A percentile compares a stretch with the other conserved stretches of the same genome.
Evolutionary conservation across 35 echinoderm and acorn worm species (phyloP).

Genomic region (Diadema setosum): DNA sequence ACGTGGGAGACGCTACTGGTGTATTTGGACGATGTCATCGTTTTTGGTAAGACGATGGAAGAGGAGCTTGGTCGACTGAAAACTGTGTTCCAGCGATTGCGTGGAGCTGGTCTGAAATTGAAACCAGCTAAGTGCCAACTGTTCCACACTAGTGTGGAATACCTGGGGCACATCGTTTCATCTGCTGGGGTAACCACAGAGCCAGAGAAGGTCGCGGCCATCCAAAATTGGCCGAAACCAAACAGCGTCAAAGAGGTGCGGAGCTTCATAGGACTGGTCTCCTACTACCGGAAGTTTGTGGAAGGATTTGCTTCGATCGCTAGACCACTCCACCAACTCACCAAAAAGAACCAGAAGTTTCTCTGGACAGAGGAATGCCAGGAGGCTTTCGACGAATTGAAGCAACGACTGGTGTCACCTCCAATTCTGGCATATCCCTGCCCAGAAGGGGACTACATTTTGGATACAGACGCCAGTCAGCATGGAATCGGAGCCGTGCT

Average conservation of each 20-base stretch:
- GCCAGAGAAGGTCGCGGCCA: too few species aligned
- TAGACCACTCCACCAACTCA: conserved; percentile 9
- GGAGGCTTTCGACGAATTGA: not conserved
- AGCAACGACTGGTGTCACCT: not conserved
- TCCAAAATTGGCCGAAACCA: conserved; percentile 5
- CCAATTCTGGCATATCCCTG: not conserved
- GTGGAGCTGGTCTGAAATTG: too few species aligned
- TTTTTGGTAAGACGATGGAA: too few species aligned
- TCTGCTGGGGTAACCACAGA: too few species aligned
- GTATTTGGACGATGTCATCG: too few species aligned
- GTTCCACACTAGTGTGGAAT: too few species aligned
- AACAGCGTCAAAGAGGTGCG: not conserved
- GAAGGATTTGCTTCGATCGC: not conserved
- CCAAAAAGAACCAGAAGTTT: not conserved
- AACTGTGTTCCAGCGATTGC: too few species aligned
- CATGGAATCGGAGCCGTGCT: conserved; percentile 1
- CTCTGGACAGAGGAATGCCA: not conserved
- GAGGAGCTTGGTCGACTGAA: too few species aligned
- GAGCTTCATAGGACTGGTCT: not conserved
- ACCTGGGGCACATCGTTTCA: too few species aligned
- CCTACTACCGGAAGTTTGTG: conserved; percentile 13
- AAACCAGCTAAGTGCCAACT: too few species aligned
- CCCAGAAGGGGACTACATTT: not conserved
- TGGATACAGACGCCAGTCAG: conserved; percentile 34
- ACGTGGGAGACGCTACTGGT: too few species aligned